Conservation (phyloP, 2,113 vertebrate species). For the Laticauda colubrina region DNA sequence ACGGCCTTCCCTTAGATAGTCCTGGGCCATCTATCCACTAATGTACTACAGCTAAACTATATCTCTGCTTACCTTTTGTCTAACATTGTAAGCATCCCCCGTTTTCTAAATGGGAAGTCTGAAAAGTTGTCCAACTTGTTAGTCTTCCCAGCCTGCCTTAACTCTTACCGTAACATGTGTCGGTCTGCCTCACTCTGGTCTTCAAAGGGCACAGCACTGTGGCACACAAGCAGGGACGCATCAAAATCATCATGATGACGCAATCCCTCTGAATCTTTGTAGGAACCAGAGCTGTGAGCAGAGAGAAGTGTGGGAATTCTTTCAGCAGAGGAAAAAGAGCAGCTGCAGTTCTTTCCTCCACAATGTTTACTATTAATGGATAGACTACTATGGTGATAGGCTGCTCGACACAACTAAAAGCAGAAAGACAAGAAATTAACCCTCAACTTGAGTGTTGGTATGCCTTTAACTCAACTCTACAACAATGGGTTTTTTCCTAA, state of each 20-base stretch:
- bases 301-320: neutral
- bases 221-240: conserved; percentile 93
- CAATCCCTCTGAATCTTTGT: conserved; percentile 92
- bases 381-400: neutral
- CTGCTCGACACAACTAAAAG: neutral
- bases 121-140: neutral
- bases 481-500: neutral
- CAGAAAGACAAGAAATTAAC: neutral
- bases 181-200: conserved; percentile 94
- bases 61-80: too few species aligned
- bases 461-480: neutral
- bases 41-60: neutral
- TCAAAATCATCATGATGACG: conserved; percentile 96
- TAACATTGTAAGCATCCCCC: neutral
- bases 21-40: neutral
- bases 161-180: conserved; percentile 83
- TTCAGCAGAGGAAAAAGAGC: neutral
- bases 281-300: conserved; percentile 85
- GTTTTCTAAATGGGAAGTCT: neutral
- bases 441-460: neutral
- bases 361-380: too few species aligned
- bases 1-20: neutral
- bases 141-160: neutral
- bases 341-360: neutral
- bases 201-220: conserved; percentile 90